Percentiles rank a stretch among this genome's conserved stretches.
Evolutionary conservation across 2,888 invertebrate genomes (phyloP).

Genomic region (Euphydryas editha): DNA sequence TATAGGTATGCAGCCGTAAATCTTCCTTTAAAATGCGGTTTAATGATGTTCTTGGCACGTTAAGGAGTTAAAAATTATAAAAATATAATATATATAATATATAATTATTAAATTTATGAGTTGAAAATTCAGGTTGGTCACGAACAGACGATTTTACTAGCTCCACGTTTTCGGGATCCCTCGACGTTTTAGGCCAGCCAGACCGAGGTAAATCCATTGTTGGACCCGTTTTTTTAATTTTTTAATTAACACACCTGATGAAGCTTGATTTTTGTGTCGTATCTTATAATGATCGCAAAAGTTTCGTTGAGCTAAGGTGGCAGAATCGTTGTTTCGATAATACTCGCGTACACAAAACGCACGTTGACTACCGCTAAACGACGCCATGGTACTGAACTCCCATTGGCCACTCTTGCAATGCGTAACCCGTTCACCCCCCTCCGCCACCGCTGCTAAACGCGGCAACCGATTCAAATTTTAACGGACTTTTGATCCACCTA

Average conservation of each 20-base stretch:
- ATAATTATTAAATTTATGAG: too few relatives aligned
- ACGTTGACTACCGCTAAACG: too few relatives aligned
- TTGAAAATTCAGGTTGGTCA: constrained; percentile 40
- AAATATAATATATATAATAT: too few relatives aligned
- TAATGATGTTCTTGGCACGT: constrained; percentile 33
- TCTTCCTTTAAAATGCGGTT: too few relatives aligned
- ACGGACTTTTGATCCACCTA: not conserved
- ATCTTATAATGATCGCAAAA: not conserved
- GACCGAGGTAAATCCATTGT: constrained; percentile 30
- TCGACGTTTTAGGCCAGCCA: constrained; percentile 35
- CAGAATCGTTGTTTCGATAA: constrained; percentile 2
- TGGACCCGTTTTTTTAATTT: constrained; percentile 7
- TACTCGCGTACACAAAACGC: constrained; percentile 5
- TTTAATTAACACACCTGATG: not conserved
- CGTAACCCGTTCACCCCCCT: not conserved
- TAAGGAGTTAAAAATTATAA: constrained; percentile 36
- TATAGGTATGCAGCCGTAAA: too few relatives aligned
- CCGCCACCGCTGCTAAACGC: too few relatives aligned
- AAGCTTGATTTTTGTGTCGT: too few relatives aligned
- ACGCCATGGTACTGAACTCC: constrained; percentile 4
- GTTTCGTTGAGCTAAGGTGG: not conserved
- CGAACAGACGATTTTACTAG: constrained; percentile 34
- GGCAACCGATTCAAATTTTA: not conserved
- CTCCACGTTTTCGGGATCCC: constrained; percentile 35
- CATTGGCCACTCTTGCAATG: not conserved